Evolutionary conservation across 1,140 invertebrate species (phyloP).

Genomic region (Solenopsis fugax): DNA sequence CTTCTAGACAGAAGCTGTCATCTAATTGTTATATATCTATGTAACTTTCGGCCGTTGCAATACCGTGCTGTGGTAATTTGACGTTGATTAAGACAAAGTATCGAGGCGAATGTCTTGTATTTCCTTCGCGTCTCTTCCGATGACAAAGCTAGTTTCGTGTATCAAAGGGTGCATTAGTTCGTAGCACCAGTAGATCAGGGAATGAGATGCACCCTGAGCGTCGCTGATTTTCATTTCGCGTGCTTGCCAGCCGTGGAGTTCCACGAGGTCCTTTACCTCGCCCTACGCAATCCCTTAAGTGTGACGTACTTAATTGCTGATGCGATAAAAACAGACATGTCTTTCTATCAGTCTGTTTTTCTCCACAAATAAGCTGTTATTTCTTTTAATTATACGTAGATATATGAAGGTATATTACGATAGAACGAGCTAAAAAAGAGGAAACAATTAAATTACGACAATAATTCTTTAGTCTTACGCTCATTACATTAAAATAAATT

Average conservation of each 20-base stretch:
- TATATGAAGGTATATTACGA: background rate
- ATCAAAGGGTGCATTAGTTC: constrained; percentile 63
- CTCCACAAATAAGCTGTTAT: background rate
- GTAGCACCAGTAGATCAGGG: constrained; percentile 67
- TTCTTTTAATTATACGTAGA: background rate
- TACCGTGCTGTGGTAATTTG: constrained; percentile 35
- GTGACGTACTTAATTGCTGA: constrained; percentile 66
- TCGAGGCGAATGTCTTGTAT: constrained; percentile 57
- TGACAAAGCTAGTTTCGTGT: constrained; percentile 67
- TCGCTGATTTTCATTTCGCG: constrained; percentile 78
- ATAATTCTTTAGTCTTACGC: background rate
- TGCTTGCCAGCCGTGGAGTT: constrained; percentile 66
- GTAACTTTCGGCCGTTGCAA: constrained; percentile 39
- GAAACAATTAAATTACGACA: background rate
- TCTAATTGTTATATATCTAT: constrained; percentile 54
- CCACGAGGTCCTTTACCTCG: constrained; percentile 62
- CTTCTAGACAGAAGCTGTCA: constrained; percentile 20
- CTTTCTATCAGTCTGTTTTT: background rate
- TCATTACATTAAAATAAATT: background rate
- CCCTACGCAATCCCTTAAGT: constrained; percentile 63
- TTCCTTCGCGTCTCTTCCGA: constrained; percentile 52
- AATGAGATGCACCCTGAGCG: constrained; percentile 72
- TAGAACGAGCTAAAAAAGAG: background rate
- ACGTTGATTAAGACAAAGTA: constrained; percentile 63
- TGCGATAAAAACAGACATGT: constrained; percentile 44